phyloP scores from a whole-genome alignment of 2,113 vertebrate species.

The Pyxicephalus adspersus region DNA sequence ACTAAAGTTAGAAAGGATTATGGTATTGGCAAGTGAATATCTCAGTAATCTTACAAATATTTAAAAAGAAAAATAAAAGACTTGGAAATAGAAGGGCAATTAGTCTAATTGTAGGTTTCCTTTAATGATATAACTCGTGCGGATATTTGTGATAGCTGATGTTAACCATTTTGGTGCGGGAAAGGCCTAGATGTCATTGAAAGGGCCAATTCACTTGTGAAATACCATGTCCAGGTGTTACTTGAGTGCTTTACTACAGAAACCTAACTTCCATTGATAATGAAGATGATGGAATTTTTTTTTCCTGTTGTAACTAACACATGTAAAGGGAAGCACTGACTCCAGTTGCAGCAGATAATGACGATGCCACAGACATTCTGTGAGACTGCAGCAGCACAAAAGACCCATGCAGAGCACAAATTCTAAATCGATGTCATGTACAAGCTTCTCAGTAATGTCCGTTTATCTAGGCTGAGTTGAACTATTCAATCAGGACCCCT shows the following conservation, averaged over 20 bases:
- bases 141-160: conserved; percentile 58
- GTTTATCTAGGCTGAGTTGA: not conserved
- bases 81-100: conserved; percentile 75
- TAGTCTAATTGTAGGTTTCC: conserved; percentile 75
- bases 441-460: not conserved
- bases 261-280: not conserved
- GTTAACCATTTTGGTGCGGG: conserved; percentile 17
- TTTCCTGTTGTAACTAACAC: not conserved
- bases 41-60: conserved; percentile 42
- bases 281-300: not conserved
- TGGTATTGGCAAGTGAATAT: conserved; percentile 58
- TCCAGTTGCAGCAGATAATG: not conserved
- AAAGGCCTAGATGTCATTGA: not conserved
- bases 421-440: not conserved
- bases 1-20: not conserved
- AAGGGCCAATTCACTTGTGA: conserved; percentile 9
- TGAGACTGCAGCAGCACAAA: conserved; percentile 1
- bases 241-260: not conserved
- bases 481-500: not conserved
- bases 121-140: conserved; percentile 69
- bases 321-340: not conserved
- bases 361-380: not conserved
- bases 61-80: conserved; percentile 65
- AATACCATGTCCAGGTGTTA: conserved; percentile 65
- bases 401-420: not conserved